Evolutionary conservation across 1,140 invertebrate genomes (phyloP).

Genomic region (Trypoxylus dichotomus): DNA sequence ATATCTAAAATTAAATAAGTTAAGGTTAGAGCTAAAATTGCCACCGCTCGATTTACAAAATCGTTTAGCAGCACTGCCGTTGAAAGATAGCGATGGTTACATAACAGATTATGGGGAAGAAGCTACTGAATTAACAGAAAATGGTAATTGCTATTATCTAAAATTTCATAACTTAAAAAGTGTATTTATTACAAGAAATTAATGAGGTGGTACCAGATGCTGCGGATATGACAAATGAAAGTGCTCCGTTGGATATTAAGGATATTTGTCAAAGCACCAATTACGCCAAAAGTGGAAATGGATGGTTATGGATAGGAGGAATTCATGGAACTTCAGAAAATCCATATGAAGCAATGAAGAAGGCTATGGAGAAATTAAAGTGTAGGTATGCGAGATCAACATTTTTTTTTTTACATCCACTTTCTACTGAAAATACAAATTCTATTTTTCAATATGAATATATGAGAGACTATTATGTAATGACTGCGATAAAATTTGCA

Average conservation of each 20-base stretch:
- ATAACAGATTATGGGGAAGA: conserved; percentile 61
- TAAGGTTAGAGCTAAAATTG: conserved; percentile 74
- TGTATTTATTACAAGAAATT: background rate
- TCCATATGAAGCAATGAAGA: conserved; percentile 61
- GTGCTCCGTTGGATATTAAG: conserved; percentile 34
- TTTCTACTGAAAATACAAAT: background rate
- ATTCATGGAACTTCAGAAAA: conserved; percentile 63
- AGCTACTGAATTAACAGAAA: conserved; percentile 52
- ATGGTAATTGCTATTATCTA: background rate
- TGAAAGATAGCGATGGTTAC: conserved; percentile 62
- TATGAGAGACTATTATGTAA: too few species aligned
- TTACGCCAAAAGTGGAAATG: conserved; percentile 66
- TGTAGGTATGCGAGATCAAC: conserved; percentile 68
- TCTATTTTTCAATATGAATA: too few species aligned
- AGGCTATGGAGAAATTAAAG: conserved; percentile 74
- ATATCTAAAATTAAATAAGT: conserved; percentile 84
- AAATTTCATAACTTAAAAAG: too few species aligned
- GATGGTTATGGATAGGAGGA: conserved; percentile 82
- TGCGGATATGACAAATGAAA: conserved; percentile 48
- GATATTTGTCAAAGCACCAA: conserved; percentile 51
- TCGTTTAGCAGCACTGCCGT: conserved; percentile 56
- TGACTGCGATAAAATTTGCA: too few species aligned
- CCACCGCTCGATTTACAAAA: conserved; percentile 52
- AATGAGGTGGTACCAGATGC: conserved; percentile 38
- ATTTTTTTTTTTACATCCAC: background rate